Evolutionary conservation across 2,888 invertebrate species (phyloP).

Genomic region (Calliphora vomitoria): DNA sequence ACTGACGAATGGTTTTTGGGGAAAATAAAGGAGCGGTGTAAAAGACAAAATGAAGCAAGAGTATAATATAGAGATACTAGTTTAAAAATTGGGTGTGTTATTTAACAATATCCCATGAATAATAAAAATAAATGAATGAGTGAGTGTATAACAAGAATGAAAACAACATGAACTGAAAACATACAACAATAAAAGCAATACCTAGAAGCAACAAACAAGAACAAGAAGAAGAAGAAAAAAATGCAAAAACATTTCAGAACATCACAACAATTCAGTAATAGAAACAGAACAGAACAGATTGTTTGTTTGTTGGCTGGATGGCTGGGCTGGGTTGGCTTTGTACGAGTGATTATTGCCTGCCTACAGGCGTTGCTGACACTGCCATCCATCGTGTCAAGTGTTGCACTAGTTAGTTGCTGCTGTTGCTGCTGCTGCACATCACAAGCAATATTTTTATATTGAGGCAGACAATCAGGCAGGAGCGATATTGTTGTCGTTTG

Average conservation of each 20-base stretch:
- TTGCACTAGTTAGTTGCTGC: slow-evolving; percentile 33
- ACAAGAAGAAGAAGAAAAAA: slow-evolving; percentile 40
- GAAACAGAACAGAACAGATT: slow-evolving; percentile 52
- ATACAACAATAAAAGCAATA: slow-evolving; percentile 41
- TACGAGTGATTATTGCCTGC: slow-evolving; percentile 43
- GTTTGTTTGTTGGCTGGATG: slow-evolving; percentile 22
- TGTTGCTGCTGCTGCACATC: slow-evolving; percentile 33
- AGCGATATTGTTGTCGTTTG: slow-evolving; percentile 36
- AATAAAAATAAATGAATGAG: slow-evolving; percentile 55
- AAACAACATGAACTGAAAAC: slow-evolving; percentile 14
- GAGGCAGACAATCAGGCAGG: slow-evolving; percentile 50
- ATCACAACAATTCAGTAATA: slow-evolving; percentile 41
- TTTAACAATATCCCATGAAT: slow-evolving; percentile 69
- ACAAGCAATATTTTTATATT: slow-evolving; percentile 55
- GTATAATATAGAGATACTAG: not conserved
- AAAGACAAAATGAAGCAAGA: slow-evolving; percentile 5
- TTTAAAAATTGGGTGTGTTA: slow-evolving; percentile 68
- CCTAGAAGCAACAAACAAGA: slow-evolving; percentile 57
- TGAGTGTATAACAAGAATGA: slow-evolving; percentile 44
- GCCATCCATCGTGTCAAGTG: slow-evolving; percentile 65
- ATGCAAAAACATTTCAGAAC: slow-evolving; percentile 37
- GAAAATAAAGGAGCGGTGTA: slow-evolving; percentile 36
- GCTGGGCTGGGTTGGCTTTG: slow-evolving; percentile 7
- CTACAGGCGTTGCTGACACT: slow-evolving; percentile 60
- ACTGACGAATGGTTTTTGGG: slow-evolving; percentile 13